Base-by-base conservation (phyloP, 2,113 vertebrate species). In the Otus sunia region DNA sequence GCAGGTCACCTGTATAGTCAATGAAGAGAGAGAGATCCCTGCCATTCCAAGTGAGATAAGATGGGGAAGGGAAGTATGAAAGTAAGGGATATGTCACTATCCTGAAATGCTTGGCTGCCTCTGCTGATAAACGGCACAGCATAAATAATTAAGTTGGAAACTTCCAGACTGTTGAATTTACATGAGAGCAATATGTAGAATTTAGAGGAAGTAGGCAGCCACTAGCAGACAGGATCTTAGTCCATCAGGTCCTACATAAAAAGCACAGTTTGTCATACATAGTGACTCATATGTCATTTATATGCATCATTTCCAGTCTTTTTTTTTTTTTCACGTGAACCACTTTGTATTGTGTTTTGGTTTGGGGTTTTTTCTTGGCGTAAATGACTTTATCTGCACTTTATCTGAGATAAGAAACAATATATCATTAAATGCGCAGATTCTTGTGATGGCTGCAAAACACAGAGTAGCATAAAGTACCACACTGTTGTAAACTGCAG, bases 391-490 rank as follows among this genome's bases (percentile, higher is more conserved):
- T 66, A 77, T 74, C n/a, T 80, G 23, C 16, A 45, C 25, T 72
- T 85, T 29, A 53, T 49, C 78, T 77, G 41, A 85, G 26, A 59
- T 86, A 86, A 85, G 34, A 73, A 78, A 68, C 58, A 88, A 56
- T 69, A 3, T 30, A 15, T 29, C 37, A 78, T 58, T 74, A 68
- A 67, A 85, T 60, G 62, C 52, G 26, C 34, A 49, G 21, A 78
- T 81, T 72, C 39, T 92, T 3, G 2, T n/a, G 43, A 89, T 53
- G 36, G 45, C 58, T 89, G 41, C 53, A 64, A 56, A 92, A 90
- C 6, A 22, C 37, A 60, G 53, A 64, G 59, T 15, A 59, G 7
- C 27, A 25, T 68, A 22, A 82, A 56, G 13, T 49, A 55, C 34
- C 34, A 49, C 17, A 8, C 11, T 55, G 15, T 10, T 92, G 21